Evolutionary conservation across 2,797 vertebrate species (phyloP), one percentile per base, ranked within the genome.

Genomic region (Falco cherrug): DNA sequence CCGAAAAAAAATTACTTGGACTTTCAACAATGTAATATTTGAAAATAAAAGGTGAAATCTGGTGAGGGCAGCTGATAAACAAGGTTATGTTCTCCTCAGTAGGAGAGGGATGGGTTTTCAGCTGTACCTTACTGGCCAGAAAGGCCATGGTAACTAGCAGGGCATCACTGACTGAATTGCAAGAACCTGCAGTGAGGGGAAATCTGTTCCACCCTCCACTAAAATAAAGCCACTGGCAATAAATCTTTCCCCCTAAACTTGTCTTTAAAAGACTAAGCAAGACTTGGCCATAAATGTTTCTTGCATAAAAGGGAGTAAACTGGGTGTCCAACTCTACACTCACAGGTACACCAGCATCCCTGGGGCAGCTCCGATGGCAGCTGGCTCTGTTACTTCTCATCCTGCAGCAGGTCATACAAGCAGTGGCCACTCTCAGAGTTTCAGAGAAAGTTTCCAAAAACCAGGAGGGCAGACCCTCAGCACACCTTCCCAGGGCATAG

Each of bases 201-300:
- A 88, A 90, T 93, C 60, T 88, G 12, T 67, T 92, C 47, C 39
- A 69, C 35, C 37, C 61, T 92, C 83, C 43, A 19, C 41, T 63
- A 24, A 79, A 16, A 6, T 41, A 39, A 65, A 92, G 71, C 64
- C 65, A 33, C 29, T 47, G 69, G 74, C 78, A 91, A n/a, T 85
- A 77, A 73, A 68, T 89, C 83, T 94, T 80, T 94, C 87, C 63
- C 94, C 60, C 29, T 80, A 82, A 57, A 37, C 70, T 74, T n/a
- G 11, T 87, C 48, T 95, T 84, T 78, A 77, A 91, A 94, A 96
- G 92, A 85, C 79, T 95, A 65, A 87, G 59, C 47, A 90, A 87
- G 78, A 71, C 51, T 83, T 87, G 69, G 54, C 82, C 84, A 75
- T 81, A 78, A 90, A 45, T 14, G 12, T 71, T 95, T 91, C 47